phyloP scores from a whole-genome alignment of 2,888 invertebrate genomes.

The Conomelus anceps region DNA sequence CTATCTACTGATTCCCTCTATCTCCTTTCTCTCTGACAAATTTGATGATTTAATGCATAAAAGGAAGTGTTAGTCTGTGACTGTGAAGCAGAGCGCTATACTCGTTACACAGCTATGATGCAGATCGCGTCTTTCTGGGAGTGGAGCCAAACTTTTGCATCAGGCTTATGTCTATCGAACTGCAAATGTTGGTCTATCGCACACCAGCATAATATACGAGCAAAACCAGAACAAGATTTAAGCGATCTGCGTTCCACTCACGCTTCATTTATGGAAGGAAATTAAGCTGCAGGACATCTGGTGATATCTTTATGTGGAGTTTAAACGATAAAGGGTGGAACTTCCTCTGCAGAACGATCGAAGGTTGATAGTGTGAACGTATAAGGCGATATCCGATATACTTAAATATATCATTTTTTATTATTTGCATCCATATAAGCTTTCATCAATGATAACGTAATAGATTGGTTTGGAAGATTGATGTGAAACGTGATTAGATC shows the following conservation, averaged over 20 bases:
- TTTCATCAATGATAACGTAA: too few relatives aligned
- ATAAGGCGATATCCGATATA: neutral
- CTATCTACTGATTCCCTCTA: neutral
- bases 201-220: neutral
- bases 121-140: neutral
- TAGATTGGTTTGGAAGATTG: too few relatives aligned
- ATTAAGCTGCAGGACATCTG: neutral
- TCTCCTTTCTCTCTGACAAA: neutral
- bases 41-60: too few relatives aligned
- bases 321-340: neutral
- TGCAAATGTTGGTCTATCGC: neutral
- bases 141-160: neutral
- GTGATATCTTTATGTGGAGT: neutral
- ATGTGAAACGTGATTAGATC: too few relatives aligned
- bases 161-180: neutral
- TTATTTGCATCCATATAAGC: too few relatives aligned
- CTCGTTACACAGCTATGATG: neutral
- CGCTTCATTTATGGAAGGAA: neutral
- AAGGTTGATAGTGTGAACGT: neutral
- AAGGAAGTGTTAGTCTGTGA: neutral
- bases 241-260: neutral
- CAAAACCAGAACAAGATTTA: neutral
- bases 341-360: neutral
- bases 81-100: neutral
- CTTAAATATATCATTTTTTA: too few relatives aligned